Evolutionary conservation across 2,888 invertebrate species (phyloP).

Genomic region (Apeira syringaria): DNA sequence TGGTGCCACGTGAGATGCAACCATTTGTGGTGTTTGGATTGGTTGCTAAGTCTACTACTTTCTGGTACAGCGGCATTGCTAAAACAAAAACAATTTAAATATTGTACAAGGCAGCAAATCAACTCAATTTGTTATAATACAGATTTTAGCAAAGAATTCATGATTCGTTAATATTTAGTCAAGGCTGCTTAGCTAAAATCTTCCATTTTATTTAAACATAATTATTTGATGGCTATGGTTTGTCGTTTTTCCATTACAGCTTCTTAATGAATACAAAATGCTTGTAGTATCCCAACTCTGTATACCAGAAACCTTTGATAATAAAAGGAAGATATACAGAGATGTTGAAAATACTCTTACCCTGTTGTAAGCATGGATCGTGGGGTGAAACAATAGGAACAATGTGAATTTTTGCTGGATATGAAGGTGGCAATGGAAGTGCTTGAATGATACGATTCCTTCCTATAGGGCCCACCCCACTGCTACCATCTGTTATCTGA

Average conservation of each 20-base stretch:
- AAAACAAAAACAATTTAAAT: conserved; percentile 36
- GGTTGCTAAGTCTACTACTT: conserved; percentile 90
- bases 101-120: no score
- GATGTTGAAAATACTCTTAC: conserved; percentile 49
- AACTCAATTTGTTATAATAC: no score
- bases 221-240: no score
- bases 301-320: no score
- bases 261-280: no score
- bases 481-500: conserved; percentile 74
- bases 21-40: conserved; percentile 57
- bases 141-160: no score
- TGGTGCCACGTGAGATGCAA: conserved; percentile 59
- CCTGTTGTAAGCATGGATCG: conserved; percentile 81
- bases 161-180: no score
- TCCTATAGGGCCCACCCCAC: conserved; percentile 68
- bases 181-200: no score
- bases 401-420: conserved; percentile 91
- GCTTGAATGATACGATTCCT: conserved; percentile 66
- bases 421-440: conserved; percentile 90
- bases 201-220: no score
- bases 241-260: no score
- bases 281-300: no score
- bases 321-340: no score
- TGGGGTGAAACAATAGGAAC: conserved; percentile 87
- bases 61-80: conserved; percentile 90